Evolutionary conservation across 2,113 vertebrate species (phyloP).

Genomic region (Mandrillus leucophaeus): DNA sequence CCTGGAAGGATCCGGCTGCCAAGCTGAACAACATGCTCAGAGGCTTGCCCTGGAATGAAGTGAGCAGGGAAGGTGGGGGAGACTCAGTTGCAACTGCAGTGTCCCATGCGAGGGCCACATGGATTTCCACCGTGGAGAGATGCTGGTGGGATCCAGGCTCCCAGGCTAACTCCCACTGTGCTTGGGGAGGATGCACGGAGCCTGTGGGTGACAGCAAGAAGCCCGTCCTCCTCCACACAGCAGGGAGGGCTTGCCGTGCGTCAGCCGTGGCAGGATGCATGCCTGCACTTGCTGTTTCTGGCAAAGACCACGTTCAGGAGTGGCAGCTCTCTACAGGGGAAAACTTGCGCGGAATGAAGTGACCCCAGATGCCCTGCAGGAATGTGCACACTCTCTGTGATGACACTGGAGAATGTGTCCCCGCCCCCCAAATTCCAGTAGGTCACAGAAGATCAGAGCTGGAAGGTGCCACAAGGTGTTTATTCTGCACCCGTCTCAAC

Average conservation of each 20-base stretch:
- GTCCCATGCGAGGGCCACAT: not conserved
- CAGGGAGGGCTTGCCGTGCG: not conserved
- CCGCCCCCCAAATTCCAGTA: not conserved
- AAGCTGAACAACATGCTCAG: not conserved
- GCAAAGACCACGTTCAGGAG: not conserved
- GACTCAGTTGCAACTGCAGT: not conserved
- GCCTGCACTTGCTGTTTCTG: not conserved
- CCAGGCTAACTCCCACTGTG: not conserved
- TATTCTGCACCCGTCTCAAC: not conserved
- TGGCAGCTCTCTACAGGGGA: rapidly evolving
- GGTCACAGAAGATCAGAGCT: not conserved
- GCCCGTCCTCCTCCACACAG: rapidly evolving
- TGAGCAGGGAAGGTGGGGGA: not conserved
- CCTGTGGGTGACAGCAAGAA: rapidly evolving
- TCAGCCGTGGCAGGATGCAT: rapidly evolving
- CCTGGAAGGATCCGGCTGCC: not conserved
- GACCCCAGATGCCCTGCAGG: rapidly evolving
- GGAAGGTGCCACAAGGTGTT: not conserved
- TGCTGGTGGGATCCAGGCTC: not conserved
- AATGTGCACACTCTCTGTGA: not conserved
- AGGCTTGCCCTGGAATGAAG: not conserved
- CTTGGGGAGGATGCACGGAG: not conserved
- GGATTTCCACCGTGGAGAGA: not conserved
- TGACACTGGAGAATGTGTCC: not conserved
- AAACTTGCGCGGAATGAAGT: rapidly evolving